These are phyloP conservation scores for Piezodorus guildinii DNA, from an alignment of 1,140 invertebrate genomes.

Conservation along the genomic window DNA sequence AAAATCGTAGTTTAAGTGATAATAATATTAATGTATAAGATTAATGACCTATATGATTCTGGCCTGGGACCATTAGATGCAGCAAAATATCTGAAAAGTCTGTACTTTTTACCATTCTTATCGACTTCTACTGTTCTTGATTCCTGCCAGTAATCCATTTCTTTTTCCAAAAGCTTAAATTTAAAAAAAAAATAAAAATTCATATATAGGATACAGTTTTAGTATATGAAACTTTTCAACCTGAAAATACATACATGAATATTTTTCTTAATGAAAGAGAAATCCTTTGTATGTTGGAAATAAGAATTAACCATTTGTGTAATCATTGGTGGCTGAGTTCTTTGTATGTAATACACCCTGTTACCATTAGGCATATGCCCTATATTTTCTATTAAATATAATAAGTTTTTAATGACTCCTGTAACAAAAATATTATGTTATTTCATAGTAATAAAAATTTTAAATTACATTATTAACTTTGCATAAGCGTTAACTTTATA, in stretches of 20 bases:
- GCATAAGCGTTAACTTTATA: too few relatives aligned
- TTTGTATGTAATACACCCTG: conserved; percentile 58
- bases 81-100: conserved; percentile 43
- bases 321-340: conserved; percentile 74
- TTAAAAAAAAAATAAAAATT: not conserved
- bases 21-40: conserved; percentile 31
- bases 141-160: conserved; percentile 52
- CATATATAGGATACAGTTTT: too few relatives aligned
- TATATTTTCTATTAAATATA: conserved; percentile 48
- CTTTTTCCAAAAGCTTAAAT: conserved; percentile 46
- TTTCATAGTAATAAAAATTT: too few relatives aligned
- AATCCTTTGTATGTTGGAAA: conserved; percentile 49
- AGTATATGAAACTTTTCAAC: too few relatives aligned
- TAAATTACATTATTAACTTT: too few relatives aligned
- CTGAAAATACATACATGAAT: not conserved
- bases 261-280: conserved; percentile 38
- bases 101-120: conserved; percentile 44
- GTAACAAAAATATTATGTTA: too few relatives aligned
- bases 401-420: conserved; percentile 62
- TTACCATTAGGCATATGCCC: conserved; percentile 70
- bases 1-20: too few relatives aligned
- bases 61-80: conserved; percentile 54
- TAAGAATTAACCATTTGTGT: conserved; percentile 67
- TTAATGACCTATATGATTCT: conserved; percentile 56
- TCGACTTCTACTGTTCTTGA: conserved; percentile 36